phyloP scores from a whole-genome alignment of 2,888 invertebrate genomes.

The Drosophila meridiana region DNA sequence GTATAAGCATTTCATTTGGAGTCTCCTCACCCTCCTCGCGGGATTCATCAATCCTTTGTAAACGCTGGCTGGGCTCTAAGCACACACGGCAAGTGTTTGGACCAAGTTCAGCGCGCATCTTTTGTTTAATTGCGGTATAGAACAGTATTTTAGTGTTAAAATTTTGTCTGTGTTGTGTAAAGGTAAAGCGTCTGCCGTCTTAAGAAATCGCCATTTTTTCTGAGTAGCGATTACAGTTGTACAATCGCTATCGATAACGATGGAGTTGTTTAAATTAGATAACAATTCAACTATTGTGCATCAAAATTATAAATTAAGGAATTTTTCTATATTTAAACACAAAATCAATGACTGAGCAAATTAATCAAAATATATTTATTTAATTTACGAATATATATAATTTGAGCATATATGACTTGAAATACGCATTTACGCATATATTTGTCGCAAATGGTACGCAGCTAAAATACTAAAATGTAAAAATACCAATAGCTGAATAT shows the following conservation, averaged over 20 bases:
- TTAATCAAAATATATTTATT: neutral
- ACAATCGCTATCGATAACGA: constrained; percentile 36
- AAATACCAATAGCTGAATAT: neutral
- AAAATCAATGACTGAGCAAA: neutral
- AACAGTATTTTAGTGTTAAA: constrained; percentile 76
- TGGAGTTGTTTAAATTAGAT: constrained; percentile 7
- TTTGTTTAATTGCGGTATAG: constrained; percentile 42
- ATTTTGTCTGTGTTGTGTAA: constrained; percentile 75
- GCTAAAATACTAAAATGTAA: neutral
- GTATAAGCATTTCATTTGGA: constrained; percentile 80
- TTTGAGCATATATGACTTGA: neutral
- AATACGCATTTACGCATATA: neutral
- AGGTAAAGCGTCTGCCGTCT: constrained; percentile 63
- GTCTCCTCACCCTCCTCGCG: constrained; percentile 79
- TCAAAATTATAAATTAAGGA: neutral
- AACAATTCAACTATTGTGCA: neutral
- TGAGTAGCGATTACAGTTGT: constrained; percentile 53
- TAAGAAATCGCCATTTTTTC: constrained; percentile 71
- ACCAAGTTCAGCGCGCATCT: constrained; percentile 76
- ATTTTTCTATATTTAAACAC: neutral
- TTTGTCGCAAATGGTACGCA: neutral
- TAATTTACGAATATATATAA: neutral
- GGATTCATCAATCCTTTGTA: constrained; percentile 79
- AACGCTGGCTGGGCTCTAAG: constrained; percentile 72
- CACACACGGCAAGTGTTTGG: constrained; percentile 81